phyloP scores from a whole-genome alignment of 2,797 vertebrate genomes.

The Rhinogobio ventralis region DNA sequence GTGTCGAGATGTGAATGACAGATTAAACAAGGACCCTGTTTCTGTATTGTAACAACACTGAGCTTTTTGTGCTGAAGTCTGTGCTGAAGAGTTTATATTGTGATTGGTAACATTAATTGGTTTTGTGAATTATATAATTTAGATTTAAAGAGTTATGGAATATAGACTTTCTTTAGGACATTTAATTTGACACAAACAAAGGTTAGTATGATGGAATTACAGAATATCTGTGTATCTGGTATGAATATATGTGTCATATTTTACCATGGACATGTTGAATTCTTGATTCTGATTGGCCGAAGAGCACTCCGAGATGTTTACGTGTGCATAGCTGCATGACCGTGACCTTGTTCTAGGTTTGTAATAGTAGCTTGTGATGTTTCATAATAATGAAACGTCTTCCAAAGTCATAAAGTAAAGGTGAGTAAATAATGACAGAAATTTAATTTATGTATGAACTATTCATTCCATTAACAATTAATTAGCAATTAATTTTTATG shows the following conservation, averaged over 20 bases:
- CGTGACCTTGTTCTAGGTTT: background rate
- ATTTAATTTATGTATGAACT: background rate
- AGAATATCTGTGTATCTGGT: background rate
- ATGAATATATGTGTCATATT: background rate
- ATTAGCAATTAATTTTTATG: background rate
- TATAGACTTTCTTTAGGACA: background rate
- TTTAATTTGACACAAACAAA: background rate
- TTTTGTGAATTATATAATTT: background rate
- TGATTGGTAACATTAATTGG: background rate
- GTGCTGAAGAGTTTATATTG: background rate
- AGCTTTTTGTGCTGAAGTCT: background rate
- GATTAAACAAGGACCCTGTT: background rate
- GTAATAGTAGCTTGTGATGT: background rate
- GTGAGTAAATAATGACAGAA: background rate
- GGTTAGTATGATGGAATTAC: background rate
- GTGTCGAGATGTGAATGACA: slow-evolving; percentile 49
- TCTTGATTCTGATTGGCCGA: background rate
- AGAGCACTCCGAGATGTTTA: background rate
- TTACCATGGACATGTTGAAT: background rate
- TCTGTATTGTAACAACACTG: background rate
- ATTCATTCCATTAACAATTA: background rate
- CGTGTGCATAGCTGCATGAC: background rate
- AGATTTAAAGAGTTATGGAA: background rate
- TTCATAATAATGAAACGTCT: background rate
- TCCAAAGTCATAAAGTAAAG: background rate